phyloP scores from a whole-genome alignment of 2,113 vertebrate species.

The Sminthopsis crassicaudata region DNA sequence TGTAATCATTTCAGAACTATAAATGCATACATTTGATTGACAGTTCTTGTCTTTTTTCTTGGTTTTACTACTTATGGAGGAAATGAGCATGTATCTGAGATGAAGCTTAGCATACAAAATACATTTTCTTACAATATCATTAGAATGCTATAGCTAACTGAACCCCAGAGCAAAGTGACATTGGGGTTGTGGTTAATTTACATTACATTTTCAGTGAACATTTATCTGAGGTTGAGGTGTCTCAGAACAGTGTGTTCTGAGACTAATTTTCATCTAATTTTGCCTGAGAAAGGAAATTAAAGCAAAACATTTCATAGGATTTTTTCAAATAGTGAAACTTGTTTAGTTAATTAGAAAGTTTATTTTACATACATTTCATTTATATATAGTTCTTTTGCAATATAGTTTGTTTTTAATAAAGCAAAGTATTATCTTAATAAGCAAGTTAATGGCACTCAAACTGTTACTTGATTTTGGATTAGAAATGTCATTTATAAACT shows the following conservation, averaged over 20 bases:
- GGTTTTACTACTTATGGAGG: conserved; percentile 59
- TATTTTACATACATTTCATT: not conserved
- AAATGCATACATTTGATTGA: conserved; percentile 55
- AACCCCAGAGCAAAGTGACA: conserved; percentile 8
- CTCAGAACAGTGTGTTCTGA: not conserved
- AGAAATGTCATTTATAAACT: not conserved
- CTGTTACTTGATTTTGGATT: not conserved
- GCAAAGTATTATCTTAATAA: not conserved
- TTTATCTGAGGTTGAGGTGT: conserved; percentile 1
- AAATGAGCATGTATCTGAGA: conserved; percentile 62
- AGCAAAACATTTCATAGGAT: not conserved
- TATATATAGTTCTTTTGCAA: not conserved
- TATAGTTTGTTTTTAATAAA: not conserved
- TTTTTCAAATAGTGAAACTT: not conserved
- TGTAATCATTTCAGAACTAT: not conserved
- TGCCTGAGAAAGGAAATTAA: not conserved
- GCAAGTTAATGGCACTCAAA: not conserved
- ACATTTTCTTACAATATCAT: conserved; percentile 24
- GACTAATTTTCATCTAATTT: not conserved
- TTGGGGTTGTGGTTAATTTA: conserved; percentile 42
- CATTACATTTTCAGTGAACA: conserved; percentile 38
- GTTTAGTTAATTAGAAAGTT: not conserved
- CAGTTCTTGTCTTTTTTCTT: not conserved
- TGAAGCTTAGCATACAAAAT: not conserved
- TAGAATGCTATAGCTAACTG: conserved; percentile 38